phyloP scores from a whole-genome alignment of 2,113 vertebrate species.

The Cichladusa arquata region DNA sequence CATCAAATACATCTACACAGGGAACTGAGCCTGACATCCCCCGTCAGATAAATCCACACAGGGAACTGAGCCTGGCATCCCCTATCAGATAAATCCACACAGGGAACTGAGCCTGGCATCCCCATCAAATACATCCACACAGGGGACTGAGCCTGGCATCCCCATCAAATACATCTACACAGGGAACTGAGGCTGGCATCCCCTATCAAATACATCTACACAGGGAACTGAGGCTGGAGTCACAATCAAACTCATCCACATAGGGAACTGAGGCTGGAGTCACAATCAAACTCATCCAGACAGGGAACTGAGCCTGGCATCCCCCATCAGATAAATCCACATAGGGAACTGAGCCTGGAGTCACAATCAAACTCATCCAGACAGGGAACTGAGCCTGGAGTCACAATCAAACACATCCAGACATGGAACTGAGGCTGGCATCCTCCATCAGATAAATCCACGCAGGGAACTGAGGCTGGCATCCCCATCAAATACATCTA shows the following conservation, averaged over 20 bases:
- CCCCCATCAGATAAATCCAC: neutral
- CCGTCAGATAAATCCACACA: no score
- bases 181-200: accelerated
- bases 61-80: accelerated
- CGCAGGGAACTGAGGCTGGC: accelerated
- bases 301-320: neutral
- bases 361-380: accelerated
- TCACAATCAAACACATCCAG: no score
- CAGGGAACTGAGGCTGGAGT: neutral
- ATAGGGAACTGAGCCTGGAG: no score
- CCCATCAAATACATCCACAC: neutral
- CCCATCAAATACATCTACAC: no score
- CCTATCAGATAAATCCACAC: neutral
- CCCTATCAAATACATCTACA: neutral
- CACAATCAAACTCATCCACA: neutral
- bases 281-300: no score
- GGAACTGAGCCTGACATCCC: no score
- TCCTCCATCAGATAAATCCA: accelerated
- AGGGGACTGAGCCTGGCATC: no score
- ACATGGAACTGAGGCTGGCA: accelerated
- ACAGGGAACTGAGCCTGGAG: neutral
- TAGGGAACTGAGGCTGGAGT: no score
- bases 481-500: accelerated
- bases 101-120: neutral
- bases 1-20: neutral